Evolutionary conservation across 2,888 invertebrate genomes (phyloP).

Genomic region (Phaedon cochleariae): DNA sequence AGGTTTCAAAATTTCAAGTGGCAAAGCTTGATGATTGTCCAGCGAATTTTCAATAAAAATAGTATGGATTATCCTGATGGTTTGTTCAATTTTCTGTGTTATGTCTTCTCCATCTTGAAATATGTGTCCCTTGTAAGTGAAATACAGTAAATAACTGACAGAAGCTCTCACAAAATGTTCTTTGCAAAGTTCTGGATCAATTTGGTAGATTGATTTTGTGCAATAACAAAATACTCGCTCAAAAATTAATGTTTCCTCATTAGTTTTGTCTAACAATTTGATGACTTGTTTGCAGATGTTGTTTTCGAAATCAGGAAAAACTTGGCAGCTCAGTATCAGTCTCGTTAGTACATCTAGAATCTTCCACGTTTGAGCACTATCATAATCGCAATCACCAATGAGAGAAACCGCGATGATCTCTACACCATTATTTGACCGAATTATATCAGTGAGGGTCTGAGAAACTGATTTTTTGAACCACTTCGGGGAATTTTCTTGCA

Average conservation of each 20-base stretch:
- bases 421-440: constrained; percentile 72
- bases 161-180: constrained; percentile 57
- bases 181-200: constrained; percentile 61
- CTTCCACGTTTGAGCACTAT: constrained; percentile 72
- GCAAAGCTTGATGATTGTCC: constrained; percentile 50
- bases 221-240: constrained; percentile 66
- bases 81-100: constrained; percentile 48
- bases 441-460: constrained; percentile 68
- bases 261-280: constrained; percentile 55
- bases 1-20: constrained; percentile 58
- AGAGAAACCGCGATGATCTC: constrained; percentile 71
- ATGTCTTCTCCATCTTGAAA: constrained; percentile 53
- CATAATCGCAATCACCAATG: constrained; percentile 59
- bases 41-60: constrained; percentile 49
- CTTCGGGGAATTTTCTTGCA: constrained; percentile 66
- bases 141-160: constrained; percentile 37
- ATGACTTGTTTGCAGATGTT: constrained; percentile 66
- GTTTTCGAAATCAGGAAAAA: constrained; percentile 65
- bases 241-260: constrained; percentile 36
- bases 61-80: constrained; percentile 48
- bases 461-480: constrained; percentile 73
- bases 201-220: constrained; percentile 65
- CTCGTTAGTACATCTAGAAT: constrained; percentile 73
- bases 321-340: constrained; percentile 69
- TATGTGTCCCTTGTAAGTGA: constrained; percentile 45